Conservation (phyloP, 2,888 invertebrate genomes). For the Alviniconcha strummeri region DNA sequence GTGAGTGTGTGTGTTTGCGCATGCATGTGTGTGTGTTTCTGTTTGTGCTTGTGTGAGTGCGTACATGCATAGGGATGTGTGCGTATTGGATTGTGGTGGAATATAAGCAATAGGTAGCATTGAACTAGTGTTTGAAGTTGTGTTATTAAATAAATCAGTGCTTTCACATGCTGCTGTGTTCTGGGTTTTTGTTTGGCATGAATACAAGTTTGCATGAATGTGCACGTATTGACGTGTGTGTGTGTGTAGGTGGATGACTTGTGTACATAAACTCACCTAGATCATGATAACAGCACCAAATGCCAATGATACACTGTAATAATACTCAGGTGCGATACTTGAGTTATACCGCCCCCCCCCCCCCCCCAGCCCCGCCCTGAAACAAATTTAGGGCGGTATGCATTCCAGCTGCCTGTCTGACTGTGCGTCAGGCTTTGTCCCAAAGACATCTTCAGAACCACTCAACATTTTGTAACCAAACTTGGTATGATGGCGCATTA, state of each 20-base stretch:
- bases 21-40: constrained; percentile 2
- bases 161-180: constrained; percentile 9
- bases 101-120: constrained; percentile 8
- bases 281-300: background rate
- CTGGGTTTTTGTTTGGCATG: background rate
- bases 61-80: background rate
- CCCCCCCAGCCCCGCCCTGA: too few species aligned
- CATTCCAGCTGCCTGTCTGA: too few species aligned
- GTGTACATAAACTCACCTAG: background rate
- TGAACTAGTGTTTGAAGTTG: constrained; percentile 17
- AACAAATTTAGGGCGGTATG: too few species aligned
- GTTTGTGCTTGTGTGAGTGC: background rate
- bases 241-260: background rate
- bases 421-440: too few species aligned
- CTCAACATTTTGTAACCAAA: too few species aligned
- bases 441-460: too few species aligned
- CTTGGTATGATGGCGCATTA: too few species aligned
- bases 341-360: too few species aligned
- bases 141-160: constrained; percentile 29
- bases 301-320: too few species aligned
- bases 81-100: constrained; percentile 9
- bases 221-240: background rate
- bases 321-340: too few species aligned
- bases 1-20: background rate
- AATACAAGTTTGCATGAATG: background rate